phyloP scores from a whole-genome alignment of 2,113 vertebrate species.

The Megaleporinus macrocephalus region DNA sequence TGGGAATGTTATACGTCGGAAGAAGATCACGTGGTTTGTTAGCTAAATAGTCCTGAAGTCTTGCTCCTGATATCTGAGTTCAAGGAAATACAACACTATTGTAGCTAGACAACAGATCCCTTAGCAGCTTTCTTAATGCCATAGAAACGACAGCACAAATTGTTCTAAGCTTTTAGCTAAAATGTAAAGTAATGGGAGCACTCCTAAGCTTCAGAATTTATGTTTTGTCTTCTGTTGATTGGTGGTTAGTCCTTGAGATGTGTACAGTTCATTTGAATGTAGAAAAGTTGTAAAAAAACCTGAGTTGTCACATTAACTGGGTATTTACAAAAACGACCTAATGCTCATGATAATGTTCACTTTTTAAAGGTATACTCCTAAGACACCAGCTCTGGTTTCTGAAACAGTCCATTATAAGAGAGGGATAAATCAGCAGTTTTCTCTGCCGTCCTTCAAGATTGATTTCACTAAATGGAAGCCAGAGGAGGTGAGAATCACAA shows the following conservation, averaged over 20 bases:
- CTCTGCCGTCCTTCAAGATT: constrained; percentile 95
- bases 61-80: constrained; percentile 12
- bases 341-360: neutral
- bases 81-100: constrained; percentile 34
- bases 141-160: constrained; percentile 19
- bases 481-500: constrained; percentile 85
- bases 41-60: neutral
- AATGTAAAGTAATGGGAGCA: neutral
- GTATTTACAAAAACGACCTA: neutral
- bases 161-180: neutral
- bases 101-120: constrained; percentile 9
- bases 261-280: neutral
- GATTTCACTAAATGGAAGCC: constrained; percentile 97
- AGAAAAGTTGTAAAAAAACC: neutral
- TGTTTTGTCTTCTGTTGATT: neutral
- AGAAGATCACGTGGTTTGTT: constrained; percentile 20
- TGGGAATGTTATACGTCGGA: constrained; percentile 3
- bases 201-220: neutral
- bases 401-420: constrained; percentile 97
- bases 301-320: neutral
- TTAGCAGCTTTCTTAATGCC: neutral
- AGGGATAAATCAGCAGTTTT: constrained; percentile 97
- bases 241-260: neutral
- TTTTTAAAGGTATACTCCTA: constrained; percentile 88
- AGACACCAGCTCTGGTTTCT: constrained; percentile 85